These are phyloP conservation scores for Rhagonycha lutea DNA, from an alignment of 2,888 invertebrate species.

Conservation along the genomic window DNA sequence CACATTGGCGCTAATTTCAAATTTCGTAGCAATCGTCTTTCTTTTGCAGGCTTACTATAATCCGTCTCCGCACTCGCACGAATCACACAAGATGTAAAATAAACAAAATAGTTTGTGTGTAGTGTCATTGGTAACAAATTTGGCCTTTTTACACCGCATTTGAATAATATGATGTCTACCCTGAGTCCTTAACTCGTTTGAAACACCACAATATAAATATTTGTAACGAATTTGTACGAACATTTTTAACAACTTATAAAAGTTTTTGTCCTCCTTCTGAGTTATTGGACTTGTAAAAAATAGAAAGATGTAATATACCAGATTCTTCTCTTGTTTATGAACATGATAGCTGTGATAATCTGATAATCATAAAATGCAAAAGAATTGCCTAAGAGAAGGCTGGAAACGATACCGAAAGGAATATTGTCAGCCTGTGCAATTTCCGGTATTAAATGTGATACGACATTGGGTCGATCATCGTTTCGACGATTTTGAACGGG, in stretches of 20 bases:
- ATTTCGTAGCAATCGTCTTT: too few species aligned
- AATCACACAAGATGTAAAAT: too few species aligned
- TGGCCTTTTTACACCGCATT: too few species aligned
- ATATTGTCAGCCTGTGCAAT: slow-evolving; percentile 96
- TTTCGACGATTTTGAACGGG: slow-evolving; percentile 97
- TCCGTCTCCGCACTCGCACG: too few species aligned
- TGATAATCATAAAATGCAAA: slow-evolving; percentile 72
- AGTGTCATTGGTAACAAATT: too few species aligned
- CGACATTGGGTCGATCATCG: slow-evolving; percentile 98
- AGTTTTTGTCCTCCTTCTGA: slow-evolving; percentile 84
- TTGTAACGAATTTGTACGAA: slow-evolving; percentile 93
- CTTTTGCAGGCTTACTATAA: too few species aligned
- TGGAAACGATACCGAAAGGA: slow-evolving; percentile 96
- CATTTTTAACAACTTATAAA: slow-evolving; percentile 92
- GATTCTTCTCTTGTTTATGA: slow-evolving; percentile 84
- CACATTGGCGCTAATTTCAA: too few species aligned
- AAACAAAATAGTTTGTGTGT: too few species aligned
- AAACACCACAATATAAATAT: too few species aligned
- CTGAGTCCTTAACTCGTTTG: too few species aligned
- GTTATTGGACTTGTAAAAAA: slow-evolving; percentile 82
- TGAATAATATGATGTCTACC: too few species aligned
- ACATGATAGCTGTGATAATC: slow-evolving; percentile 57
- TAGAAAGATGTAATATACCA: slow-evolving; percentile 91
- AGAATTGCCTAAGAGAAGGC: slow-evolving; percentile 84
- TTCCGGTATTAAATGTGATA: slow-evolving; percentile 89